Evolutionary conservation across 2,797 vertebrate genomes (phyloP), one percentile per base, ranked within the genome.

Genomic region (Scyliorhinus canicula): DNA sequence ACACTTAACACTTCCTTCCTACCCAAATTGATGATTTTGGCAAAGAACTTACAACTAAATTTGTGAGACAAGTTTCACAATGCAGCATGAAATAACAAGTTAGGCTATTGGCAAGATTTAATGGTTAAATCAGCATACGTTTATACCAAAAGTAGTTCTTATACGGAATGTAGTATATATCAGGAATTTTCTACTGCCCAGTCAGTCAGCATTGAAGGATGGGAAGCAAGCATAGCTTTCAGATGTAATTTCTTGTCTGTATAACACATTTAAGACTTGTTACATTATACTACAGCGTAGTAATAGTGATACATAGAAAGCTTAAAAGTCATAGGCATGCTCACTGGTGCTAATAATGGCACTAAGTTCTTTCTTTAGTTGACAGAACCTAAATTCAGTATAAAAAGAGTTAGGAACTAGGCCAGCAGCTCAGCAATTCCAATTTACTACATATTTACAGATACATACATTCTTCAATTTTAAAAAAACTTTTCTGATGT

Each of bases 391-490:
- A 94, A 94, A 94, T 94, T 74, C 67, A 94, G 67, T 94, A 94
- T 94, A 94, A 94, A 94, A 93, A 94, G n/a, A 69, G 67, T 52
- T 67, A 94, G 93, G 91, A 94, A 52, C 93, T 94, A 94, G 93
- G 93, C 93, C 67, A 55, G 93, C 93, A 94, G 93, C 93, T 94
- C 67, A 94, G 93, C 93, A 94, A 94, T 71, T 94, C 93, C 93
- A 94, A 94, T 74, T 94, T 94, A 94, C 93, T 94, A 94, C 93
- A 94, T 94, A 94, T 94, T 94, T 94, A 94, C 93, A 94, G 93
- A 94, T 71, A 71, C 93, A 94, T 94, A 94, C 93, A 94, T 74
- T 94, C 93, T n/a, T 94, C 93, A 94, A 94, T 74, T 94, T 24
- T 71, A 93, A 93, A 91, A 67, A 94, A 94, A 65, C n/a, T 52